phyloP scores from a whole-genome alignment of 2,113 vertebrate species.

The Labrus mixtus region DNA sequence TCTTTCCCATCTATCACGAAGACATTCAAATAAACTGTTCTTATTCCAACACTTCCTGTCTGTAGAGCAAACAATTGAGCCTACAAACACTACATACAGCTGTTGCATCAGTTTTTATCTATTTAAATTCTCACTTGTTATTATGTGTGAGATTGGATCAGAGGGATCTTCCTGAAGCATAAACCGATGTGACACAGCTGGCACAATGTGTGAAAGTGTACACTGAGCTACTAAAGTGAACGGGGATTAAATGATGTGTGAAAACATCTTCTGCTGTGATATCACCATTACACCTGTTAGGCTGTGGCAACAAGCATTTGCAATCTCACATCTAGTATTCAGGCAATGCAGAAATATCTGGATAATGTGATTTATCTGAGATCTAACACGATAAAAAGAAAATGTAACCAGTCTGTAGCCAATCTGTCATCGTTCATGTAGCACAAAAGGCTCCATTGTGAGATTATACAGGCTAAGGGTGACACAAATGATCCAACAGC shows the following conservation, averaged over 20 bases:
- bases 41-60: neutral
- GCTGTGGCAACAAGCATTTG: constrained; percentile 27
- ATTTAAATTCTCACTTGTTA: constrained; percentile 26
- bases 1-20: too few species aligned
- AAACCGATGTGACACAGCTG: constrained; percentile 50
- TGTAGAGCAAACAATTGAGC: neutral
- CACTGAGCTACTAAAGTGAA: constrained; percentile 35
- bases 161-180: constrained; percentile 27
- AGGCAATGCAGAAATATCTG: constrained; percentile 30
- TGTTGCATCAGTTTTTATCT: constrained; percentile 1
- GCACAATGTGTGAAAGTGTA: constrained; percentile 29
- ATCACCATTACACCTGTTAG: constrained; percentile 59
- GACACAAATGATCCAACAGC: constrained; percentile 16
- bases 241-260: constrained; percentile 48
- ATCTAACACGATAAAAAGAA: constrained; percentile 13
- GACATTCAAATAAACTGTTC: neutral
- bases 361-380: constrained; percentile 48
- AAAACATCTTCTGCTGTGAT: constrained; percentile 52
- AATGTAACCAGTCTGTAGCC: constrained; percentile 24
- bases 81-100: neutral
- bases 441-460: constrained; percentile 46
- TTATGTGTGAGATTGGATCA: constrained; percentile 28
- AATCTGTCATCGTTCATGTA: constrained; percentile 34
- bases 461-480: constrained; percentile 13
- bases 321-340: constrained; percentile 20